Evolutionary conservation across 35 echinoderm and acorn worm species (phyloP).

Genomic region (Apostichopus parvimensis): DNA sequence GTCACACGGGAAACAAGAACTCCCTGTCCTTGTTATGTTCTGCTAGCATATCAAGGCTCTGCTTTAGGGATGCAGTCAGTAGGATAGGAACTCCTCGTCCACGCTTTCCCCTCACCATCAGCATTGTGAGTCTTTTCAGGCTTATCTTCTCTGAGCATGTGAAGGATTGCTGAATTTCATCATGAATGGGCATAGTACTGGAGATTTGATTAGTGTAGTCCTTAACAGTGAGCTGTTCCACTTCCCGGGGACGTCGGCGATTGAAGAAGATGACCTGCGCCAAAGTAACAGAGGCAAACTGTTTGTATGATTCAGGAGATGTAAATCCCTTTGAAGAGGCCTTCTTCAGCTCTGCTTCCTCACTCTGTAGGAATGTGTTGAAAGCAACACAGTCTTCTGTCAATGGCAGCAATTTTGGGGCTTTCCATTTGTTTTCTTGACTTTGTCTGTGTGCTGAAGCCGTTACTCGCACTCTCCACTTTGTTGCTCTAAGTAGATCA

Average conservation of each 20-base stretch:
- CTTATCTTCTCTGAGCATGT: neutral
- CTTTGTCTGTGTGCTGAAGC: slow-evolving; percentile 48
- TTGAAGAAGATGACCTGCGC: slow-evolving; percentile 27
- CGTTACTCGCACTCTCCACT: slow-evolving; percentile 37
- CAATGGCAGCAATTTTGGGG: slow-evolving; percentile 43
- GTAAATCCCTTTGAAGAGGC: neutral
- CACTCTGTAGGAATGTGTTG: slow-evolving; percentile 15
- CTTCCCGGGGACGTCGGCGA: slow-evolving; percentile 15
- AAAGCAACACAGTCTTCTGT: slow-evolving; percentile 60
- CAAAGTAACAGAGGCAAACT: neutral
- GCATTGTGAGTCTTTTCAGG: neutral
- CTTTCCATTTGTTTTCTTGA: slow-evolving; percentile 3
- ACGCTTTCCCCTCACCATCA: slow-evolving; percentile 31
- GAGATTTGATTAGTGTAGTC: neutral
- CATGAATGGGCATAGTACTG: neutral
- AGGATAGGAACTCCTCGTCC: slow-evolving; percentile 39
- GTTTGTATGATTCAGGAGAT: slow-evolving; percentile 1
- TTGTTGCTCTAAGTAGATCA: neutral
- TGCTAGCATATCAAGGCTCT: neutral
- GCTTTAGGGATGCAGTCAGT: neutral
- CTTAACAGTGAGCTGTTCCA: neutral
- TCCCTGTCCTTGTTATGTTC: neutral
- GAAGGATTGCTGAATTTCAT: slow-evolving; percentile 4
- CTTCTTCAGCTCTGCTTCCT: neutral
- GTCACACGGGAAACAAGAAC: slow-evolving; percentile 15